These are phyloP conservation scores for Ameiurus melas DNA, from an alignment of 2,113 vertebrate species.

Conservation along the genomic window DNA sequence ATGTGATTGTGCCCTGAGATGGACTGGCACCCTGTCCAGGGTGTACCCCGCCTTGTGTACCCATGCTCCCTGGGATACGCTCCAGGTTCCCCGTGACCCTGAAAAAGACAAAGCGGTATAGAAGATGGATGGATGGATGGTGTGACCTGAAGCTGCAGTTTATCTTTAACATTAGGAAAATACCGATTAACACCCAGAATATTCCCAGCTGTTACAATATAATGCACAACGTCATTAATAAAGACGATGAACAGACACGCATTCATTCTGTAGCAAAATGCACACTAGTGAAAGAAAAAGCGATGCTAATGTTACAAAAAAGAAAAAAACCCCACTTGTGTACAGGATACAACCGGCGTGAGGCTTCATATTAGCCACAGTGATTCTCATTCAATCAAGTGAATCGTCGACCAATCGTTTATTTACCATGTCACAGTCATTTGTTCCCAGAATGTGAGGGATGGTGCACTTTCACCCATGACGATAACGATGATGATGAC, in stretches of 20 bases:
- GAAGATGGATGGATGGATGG: too few species aligned
- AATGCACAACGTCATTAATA: neutral
- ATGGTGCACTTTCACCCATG: conserved; percentile 40
- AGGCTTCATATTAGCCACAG: neutral
- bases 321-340: neutral
- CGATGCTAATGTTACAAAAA: neutral
- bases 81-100: too few species aligned
- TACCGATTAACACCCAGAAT: neutral
- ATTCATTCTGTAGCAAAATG: neutral
- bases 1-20: too few species aligned
- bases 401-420: neutral
- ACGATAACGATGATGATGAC: conserved; percentile 14
- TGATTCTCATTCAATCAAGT: neutral
- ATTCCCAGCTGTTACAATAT: neutral
- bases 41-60: too few species aligned
- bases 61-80: too few species aligned
- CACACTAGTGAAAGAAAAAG: neutral
- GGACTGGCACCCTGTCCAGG: too few species aligned
- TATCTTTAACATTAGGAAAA: neutral
- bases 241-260: neutral
- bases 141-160: too few species aligned
- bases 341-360: neutral
- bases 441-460: conserved; percentile 52
- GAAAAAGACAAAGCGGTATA: too few species aligned
- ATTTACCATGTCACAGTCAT: conserved; percentile 13